Conservation (phyloP, 2,797 vertebrate genomes). For the Heterohyrax brucei region DNA sequence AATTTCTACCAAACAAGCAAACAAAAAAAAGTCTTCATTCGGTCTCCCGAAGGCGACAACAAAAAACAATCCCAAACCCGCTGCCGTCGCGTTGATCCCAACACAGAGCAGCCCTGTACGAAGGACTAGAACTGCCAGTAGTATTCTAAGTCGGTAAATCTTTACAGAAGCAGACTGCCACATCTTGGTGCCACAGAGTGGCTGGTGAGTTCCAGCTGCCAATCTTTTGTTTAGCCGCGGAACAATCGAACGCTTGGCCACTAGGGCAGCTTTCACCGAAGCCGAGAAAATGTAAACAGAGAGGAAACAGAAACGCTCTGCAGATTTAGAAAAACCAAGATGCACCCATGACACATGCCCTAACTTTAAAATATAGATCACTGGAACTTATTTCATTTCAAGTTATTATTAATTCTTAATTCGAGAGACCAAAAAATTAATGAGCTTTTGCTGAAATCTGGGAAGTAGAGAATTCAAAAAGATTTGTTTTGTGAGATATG, state of each 20-base stretch:
- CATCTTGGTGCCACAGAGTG: too few relatives aligned
- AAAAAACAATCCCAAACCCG: too few relatives aligned
- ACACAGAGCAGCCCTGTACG: too few relatives aligned
- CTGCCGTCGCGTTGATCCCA: too few relatives aligned
- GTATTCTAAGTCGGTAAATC: too few relatives aligned
- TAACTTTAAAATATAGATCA: slow-evolving; percentile 82
- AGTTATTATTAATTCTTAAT: slow-evolving; percentile 82
- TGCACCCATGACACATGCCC: slow-evolving; percentile 68
- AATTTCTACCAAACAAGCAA: slow-evolving; percentile 44
- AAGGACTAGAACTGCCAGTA: too few relatives aligned
- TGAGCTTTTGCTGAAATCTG: slow-evolving; percentile 80
- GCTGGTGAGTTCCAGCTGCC: too few relatives aligned
- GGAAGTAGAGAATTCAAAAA: slow-evolving; percentile 78
- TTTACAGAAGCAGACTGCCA: too few relatives aligned
- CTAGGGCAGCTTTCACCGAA: background rate
- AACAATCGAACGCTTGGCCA: too few relatives aligned
- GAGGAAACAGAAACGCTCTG: slow-evolving; percentile 57
- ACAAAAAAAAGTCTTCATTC: background rate
- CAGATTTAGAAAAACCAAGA: slow-evolving; percentile 44
- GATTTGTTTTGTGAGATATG: slow-evolving; percentile 49
- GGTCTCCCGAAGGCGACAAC: slow-evolving; percentile 24
- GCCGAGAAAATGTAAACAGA: slow-evolving; percentile 52
- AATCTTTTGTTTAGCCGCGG: too few relatives aligned
- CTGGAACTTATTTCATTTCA: slow-evolving; percentile 79
- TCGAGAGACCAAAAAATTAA: slow-evolving; percentile 83